Percentiles rank a stretch among this genome's conserved stretches.
Conservation (phyloP, 2,797 vertebrate species). For the Premnoplex brunnescens region DNA sequence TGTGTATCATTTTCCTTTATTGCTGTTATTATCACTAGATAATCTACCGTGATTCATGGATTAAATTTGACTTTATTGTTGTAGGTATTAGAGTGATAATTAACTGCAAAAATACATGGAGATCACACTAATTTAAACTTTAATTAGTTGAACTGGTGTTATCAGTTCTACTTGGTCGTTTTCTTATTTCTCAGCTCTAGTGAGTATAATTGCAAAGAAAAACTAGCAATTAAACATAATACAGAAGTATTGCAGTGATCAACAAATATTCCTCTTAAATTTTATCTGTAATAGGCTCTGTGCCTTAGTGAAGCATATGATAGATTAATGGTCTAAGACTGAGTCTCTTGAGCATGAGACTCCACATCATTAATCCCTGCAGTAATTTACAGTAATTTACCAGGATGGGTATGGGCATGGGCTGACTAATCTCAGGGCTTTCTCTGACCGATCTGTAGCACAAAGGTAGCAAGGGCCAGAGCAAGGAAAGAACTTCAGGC, state of each 20-base stretch:
- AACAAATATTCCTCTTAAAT: background rate
- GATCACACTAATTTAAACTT: slow-evolving; percentile 40
- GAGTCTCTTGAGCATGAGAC: background rate
- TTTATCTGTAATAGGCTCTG: background rate
- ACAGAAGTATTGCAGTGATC: background rate
- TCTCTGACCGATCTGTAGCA: background rate
- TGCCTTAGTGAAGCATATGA: background rate
- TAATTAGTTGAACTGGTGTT: slow-evolving; percentile 41
- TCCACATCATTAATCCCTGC: background rate
- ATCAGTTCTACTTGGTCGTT: background rate
- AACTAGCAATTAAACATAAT: slow-evolving; percentile 3
- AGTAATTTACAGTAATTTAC: background rate
- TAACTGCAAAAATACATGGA: slow-evolving; percentile 10
- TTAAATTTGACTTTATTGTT: slow-evolving; percentile 55
- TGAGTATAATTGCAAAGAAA: background rate
- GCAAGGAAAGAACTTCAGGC: background rate
- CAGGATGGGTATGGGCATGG: background rate
- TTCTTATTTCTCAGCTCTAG: background rate
- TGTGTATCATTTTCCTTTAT: slow-evolving; percentile 35
- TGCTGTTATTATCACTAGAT: slow-evolving; percentile 48
- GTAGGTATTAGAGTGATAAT: slow-evolving; percentile 23
- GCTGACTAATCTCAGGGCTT: background rate
- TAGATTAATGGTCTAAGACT: background rate
- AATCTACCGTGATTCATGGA: slow-evolving; percentile 43
- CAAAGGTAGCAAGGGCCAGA: background rate